Conservation (phyloP, 2,797 vertebrate genomes). For the Molossus molossus region DNA sequence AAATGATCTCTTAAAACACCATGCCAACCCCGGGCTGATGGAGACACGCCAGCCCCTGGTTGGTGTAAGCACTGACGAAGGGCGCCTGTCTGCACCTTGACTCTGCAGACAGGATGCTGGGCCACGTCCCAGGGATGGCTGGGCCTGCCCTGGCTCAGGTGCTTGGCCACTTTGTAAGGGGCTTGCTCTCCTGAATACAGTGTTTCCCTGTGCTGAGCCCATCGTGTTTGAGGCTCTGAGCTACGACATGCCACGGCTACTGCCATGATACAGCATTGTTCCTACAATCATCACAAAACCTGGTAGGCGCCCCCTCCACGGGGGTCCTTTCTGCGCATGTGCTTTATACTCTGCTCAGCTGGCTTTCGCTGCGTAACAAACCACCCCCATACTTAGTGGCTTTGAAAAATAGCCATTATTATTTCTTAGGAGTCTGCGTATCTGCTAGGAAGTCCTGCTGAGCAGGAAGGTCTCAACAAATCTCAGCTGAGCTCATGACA, state of each 20-base stretch:
- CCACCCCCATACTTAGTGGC: neutral
- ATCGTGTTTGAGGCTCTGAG: neutral
- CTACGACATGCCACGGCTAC: neutral
- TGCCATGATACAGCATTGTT: neutral
- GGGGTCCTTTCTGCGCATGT: neutral
- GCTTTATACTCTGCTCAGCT: neutral
- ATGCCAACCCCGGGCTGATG: neutral
- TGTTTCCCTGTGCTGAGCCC: neutral
- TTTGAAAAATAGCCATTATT: slow-evolving; percentile 9
- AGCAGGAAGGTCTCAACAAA: neutral
- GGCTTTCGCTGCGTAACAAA: slow-evolving; percentile 48
- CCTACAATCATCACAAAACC: neutral
- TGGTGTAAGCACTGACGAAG: neutral
- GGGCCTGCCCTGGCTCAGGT: neutral
- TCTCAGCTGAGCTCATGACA: neutral
- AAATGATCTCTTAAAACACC: slow-evolving; percentile 3
- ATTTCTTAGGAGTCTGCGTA: neutral
- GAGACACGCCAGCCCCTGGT: neutral
- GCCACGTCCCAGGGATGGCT: neutral
- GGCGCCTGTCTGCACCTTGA: neutral
- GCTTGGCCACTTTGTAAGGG: neutral
- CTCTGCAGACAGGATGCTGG: neutral
- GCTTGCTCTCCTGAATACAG: neutral
- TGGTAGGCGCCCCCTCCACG: neutral
- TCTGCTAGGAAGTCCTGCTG: slow-evolving; percentile 47